Evolutionary conservation across 2,888 invertebrate species (phyloP).

Genomic region (Syrphus vitripennis): DNA sequence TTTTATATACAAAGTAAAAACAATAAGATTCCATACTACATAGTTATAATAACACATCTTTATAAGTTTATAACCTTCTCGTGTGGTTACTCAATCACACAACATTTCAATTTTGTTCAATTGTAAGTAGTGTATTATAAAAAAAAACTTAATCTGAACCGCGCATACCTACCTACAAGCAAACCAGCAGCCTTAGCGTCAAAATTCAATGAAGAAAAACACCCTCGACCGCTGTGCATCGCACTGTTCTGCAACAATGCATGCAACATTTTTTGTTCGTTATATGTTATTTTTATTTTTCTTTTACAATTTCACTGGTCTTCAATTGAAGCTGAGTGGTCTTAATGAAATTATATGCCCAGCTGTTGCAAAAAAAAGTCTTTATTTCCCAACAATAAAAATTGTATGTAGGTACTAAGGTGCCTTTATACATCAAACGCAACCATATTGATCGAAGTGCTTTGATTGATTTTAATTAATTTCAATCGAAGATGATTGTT

Average conservation of each 20-base stretch:
- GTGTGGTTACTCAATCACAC: neutral
- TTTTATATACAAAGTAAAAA: neutral
- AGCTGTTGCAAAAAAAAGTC: slow-evolving; percentile 15
- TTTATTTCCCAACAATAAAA: neutral
- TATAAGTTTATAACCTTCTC: neutral
- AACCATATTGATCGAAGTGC: neutral
- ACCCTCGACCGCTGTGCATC: slow-evolving; percentile 22
- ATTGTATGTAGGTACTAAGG: neutral
- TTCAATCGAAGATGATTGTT: slow-evolving; percentile 45
- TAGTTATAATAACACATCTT: neutral
- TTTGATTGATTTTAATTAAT: slow-evolving; percentile 59
- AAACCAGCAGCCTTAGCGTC: slow-evolving; percentile 41
- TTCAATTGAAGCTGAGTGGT: slow-evolving; percentile 36
- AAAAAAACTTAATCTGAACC: neutral
- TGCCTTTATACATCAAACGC: neutral
- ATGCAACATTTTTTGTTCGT: neutral
- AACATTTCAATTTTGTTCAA: slow-evolving; percentile 5
- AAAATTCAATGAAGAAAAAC: slow-evolving; percentile 65
- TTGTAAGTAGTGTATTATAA: neutral
- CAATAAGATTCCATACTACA: neutral
- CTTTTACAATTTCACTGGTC: slow-evolving; percentile 17
- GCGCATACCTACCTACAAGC: neutral
- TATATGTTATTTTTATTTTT: neutral
- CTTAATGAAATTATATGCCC: slow-evolving; percentile 28
- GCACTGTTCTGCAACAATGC: neutral